Conservation (phyloP, 2,888 invertebrate genomes). For the Drosophila maculinotata region DNA sequence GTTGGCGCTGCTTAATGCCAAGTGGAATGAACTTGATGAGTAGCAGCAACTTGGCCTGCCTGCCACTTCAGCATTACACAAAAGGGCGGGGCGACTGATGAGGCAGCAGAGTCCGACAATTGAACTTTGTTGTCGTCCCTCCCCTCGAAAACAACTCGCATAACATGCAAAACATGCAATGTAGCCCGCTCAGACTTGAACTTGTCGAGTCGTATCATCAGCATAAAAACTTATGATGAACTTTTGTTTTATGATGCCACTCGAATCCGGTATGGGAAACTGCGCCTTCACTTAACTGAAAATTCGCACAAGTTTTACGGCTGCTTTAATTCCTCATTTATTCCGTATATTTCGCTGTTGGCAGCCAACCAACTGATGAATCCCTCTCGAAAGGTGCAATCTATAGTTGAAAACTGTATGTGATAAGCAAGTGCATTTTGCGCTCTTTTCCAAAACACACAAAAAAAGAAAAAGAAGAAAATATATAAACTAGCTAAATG, state of each 20-base stretch:
- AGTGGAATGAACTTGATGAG: constrained; percentile 78
- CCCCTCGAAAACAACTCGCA: constrained; percentile 21
- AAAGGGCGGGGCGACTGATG: constrained; percentile 58
- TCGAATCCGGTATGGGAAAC: background rate
- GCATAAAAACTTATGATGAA: constrained; percentile 51
- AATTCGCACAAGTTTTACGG: constrained; percentile 10
- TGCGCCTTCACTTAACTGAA: background rate
- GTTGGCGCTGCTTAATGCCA: constrained; percentile 68
- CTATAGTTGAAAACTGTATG: constrained; percentile 12
- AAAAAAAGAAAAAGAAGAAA: constrained; percentile 20
- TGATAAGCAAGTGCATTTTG: constrained; percentile 68
- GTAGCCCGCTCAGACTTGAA: constrained; percentile 60
- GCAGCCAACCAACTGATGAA: constrained; percentile 47
- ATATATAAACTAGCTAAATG: constrained; percentile 37
- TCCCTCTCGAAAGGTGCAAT: constrained; percentile 19
- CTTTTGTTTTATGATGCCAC: constrained; percentile 34
- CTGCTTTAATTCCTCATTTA: constrained; percentile 40
- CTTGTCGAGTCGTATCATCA: constrained; percentile 53
- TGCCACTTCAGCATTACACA: constrained; percentile 61
- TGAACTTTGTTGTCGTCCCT: constrained; percentile 54
- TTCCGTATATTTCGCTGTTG: constrained; percentile 24
- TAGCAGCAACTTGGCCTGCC: constrained; percentile 48
- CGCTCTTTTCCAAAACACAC: constrained; percentile 33
- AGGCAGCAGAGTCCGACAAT: constrained; percentile 52
- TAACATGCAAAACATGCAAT: constrained; percentile 62